These are phyloP conservation scores for Tribolium castaneum DNA, from an alignment of 1,140 invertebrate species.

Conservation along the genomic window DNA sequence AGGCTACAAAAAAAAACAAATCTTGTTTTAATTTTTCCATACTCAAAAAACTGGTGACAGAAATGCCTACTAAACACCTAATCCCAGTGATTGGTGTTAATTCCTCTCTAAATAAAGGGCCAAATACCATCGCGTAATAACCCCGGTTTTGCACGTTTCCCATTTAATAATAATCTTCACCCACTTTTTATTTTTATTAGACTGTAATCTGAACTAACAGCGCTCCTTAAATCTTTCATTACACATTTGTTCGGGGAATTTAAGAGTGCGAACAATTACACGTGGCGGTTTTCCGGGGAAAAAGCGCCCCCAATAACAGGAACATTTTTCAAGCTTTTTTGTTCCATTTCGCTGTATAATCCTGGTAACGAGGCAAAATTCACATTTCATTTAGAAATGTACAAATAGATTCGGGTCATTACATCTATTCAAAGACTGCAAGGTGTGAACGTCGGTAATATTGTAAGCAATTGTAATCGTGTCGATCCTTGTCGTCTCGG, in stretches of 20 bases:
- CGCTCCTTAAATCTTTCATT: not conserved
- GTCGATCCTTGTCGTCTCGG: slow-evolving; percentile 37
- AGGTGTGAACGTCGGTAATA: slow-evolving; percentile 6
- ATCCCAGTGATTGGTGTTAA: no score
- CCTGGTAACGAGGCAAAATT: not conserved
- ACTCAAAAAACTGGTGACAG: no score
- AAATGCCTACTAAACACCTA: no score
- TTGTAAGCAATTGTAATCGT: not conserved
- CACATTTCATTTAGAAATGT: no score
- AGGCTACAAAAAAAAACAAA: no score
- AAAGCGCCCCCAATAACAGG: not conserved
- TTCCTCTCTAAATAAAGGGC: no score
- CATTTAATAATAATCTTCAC: no score
- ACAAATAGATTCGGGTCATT: not conserved
- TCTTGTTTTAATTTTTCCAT: no score
- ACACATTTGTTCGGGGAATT: not conserved
- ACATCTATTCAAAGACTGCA: not conserved
- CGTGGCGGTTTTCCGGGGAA: not conserved
- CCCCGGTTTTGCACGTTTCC: no score
- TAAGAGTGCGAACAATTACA: not conserved
- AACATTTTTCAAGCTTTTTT: not conserved
- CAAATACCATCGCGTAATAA: no score
- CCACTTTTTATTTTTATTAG: not conserved
- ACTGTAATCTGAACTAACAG: not conserved
- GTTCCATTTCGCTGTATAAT: not conserved